Conservation (phyloP, 2,888 invertebrate species). For the Apamea crenata region DNA sequence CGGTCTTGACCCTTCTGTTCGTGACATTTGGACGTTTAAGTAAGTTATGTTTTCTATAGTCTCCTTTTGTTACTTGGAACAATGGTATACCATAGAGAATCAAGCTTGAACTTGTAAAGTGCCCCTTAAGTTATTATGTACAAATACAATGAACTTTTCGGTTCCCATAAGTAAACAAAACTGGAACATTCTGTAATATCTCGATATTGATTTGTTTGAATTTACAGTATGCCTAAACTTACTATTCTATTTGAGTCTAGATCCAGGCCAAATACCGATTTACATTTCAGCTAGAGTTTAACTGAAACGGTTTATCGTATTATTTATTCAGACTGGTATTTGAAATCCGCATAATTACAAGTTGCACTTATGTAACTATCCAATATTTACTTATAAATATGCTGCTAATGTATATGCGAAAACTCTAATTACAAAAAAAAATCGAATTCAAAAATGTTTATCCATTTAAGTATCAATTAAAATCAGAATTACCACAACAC, state of each 20-base stretch:
- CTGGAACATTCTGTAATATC: slow-evolving; percentile 14
- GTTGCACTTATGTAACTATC: background rate
- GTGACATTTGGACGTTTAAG: background rate
- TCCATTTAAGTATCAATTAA: slow-evolving; percentile 6
- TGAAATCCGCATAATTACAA: background rate
- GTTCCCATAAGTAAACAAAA: slow-evolving; percentile 5
- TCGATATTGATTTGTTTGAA: slow-evolving; percentile 45
- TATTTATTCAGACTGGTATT: background rate
- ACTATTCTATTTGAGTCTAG: slow-evolving; percentile 36
- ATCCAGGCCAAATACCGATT: slow-evolving; percentile 38
- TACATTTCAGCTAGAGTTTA: slow-evolving; percentile 11
- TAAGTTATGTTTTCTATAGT: background rate
- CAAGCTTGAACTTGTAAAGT: background rate
- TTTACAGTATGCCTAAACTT: slow-evolving; percentile 15
- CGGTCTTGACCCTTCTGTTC: background rate
- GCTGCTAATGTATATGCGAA: background rate
- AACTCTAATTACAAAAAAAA: background rate
- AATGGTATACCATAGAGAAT: slow-evolving; percentile 16
- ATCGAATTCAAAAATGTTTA: background rate
- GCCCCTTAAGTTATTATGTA: background rate
- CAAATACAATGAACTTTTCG: background rate
- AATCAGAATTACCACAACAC: slow-evolving; percentile 31
- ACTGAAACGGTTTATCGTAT: background rate
- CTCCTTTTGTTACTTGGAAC: slow-evolving; percentile 2
- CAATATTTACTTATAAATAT: background rate